Evolutionary conservation across 1,140 invertebrate genomes (phyloP), one percentile per base, ranked within the genome.

Genomic region (Drosophila punjabiensis): DNA sequence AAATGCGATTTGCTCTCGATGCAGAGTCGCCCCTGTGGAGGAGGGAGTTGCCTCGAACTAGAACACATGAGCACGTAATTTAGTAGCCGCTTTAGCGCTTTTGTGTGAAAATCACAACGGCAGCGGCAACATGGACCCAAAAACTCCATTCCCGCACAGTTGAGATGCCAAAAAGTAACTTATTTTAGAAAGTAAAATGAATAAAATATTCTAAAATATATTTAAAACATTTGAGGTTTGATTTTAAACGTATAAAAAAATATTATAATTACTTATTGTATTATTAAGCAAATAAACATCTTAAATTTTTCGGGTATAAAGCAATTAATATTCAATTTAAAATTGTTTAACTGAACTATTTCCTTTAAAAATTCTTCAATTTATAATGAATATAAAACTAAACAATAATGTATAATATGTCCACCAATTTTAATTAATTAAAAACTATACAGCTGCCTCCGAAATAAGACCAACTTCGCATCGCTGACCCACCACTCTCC

Each of bases 21-120:
- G 45, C 32, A 56, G 35, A 56, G 65, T 55, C 39, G 47, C 16
- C 47, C 33, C 48, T 6, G 16, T 5, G 20, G 33, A 35, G 43
- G 43, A 52, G 58, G 64, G 68, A 59, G 63, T 62, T 55, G 74
- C 55, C 71, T 64, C 68, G 47, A 89, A 89, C 85, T 90, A 90
- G 85, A 89, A 89, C 85, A 88, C 85, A 89, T 89, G 85, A 89
- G 85, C 85, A 89, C 86, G 85, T 89, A 89, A 89, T 89, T 89
- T 89, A 89, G 85, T 89, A 89, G 85, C 81, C 86, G 85, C 75
- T 85, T 89, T 89, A 76, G 67, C 86, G 86, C 86, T 89, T 89
- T 89, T 89, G 85, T 89, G 86, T 89, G 85, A 89, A 89, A 89
- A 89, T 89, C 85, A 85, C 86, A 89, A 82, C 86, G 75, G 78